A percentile compares a stretch with the other conserved stretches of the same genome.
Conservation (phyloP, 2,888 invertebrate species). For the Hylaea fasciaria region DNA sequence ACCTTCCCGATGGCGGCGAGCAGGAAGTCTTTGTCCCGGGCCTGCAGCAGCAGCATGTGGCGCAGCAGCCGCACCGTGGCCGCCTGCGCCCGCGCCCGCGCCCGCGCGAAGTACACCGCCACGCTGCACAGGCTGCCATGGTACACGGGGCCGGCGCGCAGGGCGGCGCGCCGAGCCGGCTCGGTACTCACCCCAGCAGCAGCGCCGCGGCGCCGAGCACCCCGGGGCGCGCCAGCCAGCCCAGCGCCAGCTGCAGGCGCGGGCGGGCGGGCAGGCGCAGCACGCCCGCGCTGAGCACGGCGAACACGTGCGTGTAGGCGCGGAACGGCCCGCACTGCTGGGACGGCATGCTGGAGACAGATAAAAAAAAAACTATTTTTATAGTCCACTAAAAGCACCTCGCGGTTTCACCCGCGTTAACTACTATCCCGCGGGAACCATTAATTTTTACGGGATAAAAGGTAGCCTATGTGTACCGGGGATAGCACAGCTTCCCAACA, state of each 20-base stretch:
- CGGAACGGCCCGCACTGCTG: slow-evolving; percentile 88
- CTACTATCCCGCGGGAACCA: too few relatives aligned
- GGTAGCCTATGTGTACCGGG: too few relatives aligned
- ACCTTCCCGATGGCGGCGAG: slow-evolving; percentile 86
- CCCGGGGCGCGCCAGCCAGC: slow-evolving; percentile 84
- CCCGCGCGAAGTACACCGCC: slow-evolving; percentile 86
- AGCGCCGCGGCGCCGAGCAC: slow-evolving; percentile 86
- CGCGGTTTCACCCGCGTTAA: too few relatives aligned
- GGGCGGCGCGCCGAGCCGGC: too few relatives aligned
- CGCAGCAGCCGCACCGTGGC: slow-evolving; percentile 86
- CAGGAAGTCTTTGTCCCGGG: slow-evolving; percentile 89
- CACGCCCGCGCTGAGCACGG: slow-evolving; percentile 84
- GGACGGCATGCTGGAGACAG: slow-evolving; percentile 75
- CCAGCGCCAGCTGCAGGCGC: slow-evolving; percentile 71
- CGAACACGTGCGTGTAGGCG: slow-evolving; percentile 81
- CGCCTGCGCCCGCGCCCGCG: slow-evolving; percentile 85
- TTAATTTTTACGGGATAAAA: too few relatives aligned
- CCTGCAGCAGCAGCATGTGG: slow-evolving; percentile 87
- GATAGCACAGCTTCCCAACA: too few relatives aligned
- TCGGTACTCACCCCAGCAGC: slow-evolving; percentile 85
- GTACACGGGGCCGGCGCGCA: too few relatives aligned
- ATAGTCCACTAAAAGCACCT: too few relatives aligned
- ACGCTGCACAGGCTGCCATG: slow-evolving; percentile 69
- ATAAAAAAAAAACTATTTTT: background rate
- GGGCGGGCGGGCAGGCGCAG: slow-evolving; percentile 77